These are phyloP conservation scores for Adela reaumurella DNA, from an alignment of 2,888 invertebrate genomes.

Conservation along the genomic window DNA sequence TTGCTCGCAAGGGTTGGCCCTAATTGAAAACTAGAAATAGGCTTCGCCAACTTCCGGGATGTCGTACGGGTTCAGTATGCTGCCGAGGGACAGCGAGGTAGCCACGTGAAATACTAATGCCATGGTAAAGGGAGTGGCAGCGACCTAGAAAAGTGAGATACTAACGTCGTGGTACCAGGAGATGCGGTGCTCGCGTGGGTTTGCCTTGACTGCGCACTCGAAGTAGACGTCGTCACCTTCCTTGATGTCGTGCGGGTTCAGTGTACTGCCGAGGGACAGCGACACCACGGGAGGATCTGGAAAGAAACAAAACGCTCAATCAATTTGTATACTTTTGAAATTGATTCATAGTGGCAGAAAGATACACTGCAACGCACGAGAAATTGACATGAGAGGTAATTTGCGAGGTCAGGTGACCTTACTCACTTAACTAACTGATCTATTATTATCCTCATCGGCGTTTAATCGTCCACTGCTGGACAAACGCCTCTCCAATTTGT, in stretches of 20 bases:
- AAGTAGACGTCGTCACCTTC: constrained; percentile 90
- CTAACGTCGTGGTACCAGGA: constrained; percentile 89
- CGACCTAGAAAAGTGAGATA: no score
- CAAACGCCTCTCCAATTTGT: no score
- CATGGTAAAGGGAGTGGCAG: constrained; percentile 86
- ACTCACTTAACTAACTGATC: no score
- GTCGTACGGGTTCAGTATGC: constrained; percentile 79
- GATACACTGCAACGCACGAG: no score
- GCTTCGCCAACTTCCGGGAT: constrained; percentile 91
- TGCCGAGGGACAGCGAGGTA: constrained; percentile 81
- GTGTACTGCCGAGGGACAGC: constrained; percentile 76
- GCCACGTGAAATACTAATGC: constrained; percentile 74
- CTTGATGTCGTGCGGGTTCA: constrained; percentile 85
- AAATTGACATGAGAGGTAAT: no score
- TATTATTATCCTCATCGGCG: no score
- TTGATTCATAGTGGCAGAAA: no score
- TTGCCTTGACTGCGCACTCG: constrained; percentile 80
- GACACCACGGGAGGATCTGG: constrained; percentile 81
- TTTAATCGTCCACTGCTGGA: no score
- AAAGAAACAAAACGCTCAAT: no score
- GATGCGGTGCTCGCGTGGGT: constrained; percentile 81
- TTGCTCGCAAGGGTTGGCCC: constrained; percentile 81
- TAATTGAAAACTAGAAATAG: constrained; percentile 83
- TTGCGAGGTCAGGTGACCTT: no score
- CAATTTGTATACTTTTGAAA: no score